Base-by-base conservation (phyloP, 2,113 vertebrate species). In the Prunella himalayana region DNA sequence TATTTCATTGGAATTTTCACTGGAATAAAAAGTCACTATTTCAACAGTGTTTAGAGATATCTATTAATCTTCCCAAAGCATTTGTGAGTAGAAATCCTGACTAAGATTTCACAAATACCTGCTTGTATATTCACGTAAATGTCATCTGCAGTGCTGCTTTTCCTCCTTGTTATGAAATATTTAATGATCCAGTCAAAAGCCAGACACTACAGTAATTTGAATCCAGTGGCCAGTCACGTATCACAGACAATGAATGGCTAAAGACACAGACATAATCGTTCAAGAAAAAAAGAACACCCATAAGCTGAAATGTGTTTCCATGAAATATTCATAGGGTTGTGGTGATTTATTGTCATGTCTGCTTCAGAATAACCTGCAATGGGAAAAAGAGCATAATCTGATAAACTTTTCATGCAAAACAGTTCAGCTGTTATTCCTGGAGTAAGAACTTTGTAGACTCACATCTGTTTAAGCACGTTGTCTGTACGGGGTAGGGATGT, bases 371-470 rank as follows among this genome's bases (percentile, higher is more conserved):
- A 92, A 86, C 39, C 72, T 90, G 45, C 63, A 63, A n/a, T 13
- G 45, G 66, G 53, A 79, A 79, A 80, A 87, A 50, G 21, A 89
- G 41, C 53, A 73, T 65, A 82, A 89, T 82, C 70, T 78, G 73
- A 91, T 79, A 87, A 95, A 91, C 63, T 65, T 94, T 94, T 94
- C 37, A 66, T 90, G 73, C 70, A 76, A 82, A 95, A 73, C 22
- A 66, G 37, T 69, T 89, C 6, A 68, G 91, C 68, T 0, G 0
- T 92, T 85, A 76, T 72, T 87, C 54, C 45, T 57, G 33, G 54
- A 92, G 51, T 69, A 57, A 39, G 30, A 89, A 49, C 53, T 76
- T 50, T 57, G 49, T 76, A 47, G 89, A 61, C 25, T 21, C 39
- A 42, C 12, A 24, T 41, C 56, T 83, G 13, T 68, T 84, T n/a